phyloP scores from a whole-genome alignment of 2,888 invertebrate species.

The Esperia sulphurella region DNA sequence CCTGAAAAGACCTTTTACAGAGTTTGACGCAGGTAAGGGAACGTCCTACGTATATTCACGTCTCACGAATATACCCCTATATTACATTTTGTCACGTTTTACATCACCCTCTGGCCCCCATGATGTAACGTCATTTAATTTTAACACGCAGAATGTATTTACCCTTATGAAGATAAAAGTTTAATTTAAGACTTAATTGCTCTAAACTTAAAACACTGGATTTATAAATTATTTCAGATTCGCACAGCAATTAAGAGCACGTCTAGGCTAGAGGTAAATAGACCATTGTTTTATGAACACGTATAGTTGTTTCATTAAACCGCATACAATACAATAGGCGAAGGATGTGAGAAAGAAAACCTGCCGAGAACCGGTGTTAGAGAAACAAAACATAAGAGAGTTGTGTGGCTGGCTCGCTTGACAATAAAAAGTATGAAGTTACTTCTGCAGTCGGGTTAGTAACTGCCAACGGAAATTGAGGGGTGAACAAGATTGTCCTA shows the following conservation, averaged over 20 bases:
- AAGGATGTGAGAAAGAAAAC: conserved; percentile 47
- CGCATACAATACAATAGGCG: conserved; percentile 36
- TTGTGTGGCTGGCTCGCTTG: too few species aligned
- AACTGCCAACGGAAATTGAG: too few species aligned
- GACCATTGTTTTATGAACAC: conserved; percentile 28
- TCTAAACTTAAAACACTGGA: not conserved
- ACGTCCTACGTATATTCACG: too few species aligned
- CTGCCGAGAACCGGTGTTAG: conserved; percentile 24
- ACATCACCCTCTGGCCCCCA: not conserved
- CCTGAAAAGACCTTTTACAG: too few species aligned
- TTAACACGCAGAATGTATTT: too few species aligned
- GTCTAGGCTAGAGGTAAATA: conserved; percentile 26
- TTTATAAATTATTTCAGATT: not conserved
- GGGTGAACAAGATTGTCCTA: too few species aligned
- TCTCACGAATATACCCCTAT: too few species aligned
- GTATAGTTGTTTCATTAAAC: conserved; percentile 21
- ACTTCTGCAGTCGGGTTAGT: too few species aligned
- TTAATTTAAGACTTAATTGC: too few species aligned
- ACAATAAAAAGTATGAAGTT: not conserved
- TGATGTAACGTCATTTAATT: not conserved
- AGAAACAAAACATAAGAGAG: conserved; percentile 26
- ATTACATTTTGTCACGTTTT: too few species aligned
- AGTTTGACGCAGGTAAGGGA: too few species aligned
- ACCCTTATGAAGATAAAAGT: too few species aligned
- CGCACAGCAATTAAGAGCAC: not conserved